Percentiles rank a stretch among this genome's conserved stretches.
Evolutionary conservation across 2,888 invertebrate genomes (phyloP).

Genomic region (Andrena haemorrhoa): DNA sequence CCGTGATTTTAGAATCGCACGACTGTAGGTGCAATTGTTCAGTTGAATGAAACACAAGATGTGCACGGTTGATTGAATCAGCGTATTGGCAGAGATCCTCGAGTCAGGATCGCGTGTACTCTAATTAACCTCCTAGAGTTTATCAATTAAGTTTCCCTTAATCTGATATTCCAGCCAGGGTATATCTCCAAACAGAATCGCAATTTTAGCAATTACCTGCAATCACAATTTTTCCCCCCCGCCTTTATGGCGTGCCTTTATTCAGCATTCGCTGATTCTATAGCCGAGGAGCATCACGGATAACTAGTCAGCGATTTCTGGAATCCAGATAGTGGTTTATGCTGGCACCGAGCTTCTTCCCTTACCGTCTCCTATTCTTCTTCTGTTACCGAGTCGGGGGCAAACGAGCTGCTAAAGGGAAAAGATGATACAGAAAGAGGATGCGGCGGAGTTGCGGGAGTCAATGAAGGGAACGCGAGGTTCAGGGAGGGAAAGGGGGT

Average conservation of each 20-base stretch:
- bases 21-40: constrained; percentile 10
- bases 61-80: constrained; percentile 18
- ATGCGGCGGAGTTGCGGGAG: not conserved
- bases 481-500: constrained; percentile 11
- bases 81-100: constrained; percentile 6
- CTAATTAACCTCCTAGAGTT: constrained; percentile 42
- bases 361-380: not conserved
- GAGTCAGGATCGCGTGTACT: constrained; percentile 7
- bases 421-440: constrained; percentile 33
- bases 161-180: not conserved
- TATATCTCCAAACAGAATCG: constrained; percentile 36
- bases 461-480: not conserved
- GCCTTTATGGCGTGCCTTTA: not conserved
- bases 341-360: too few species aligned
- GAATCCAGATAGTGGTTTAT: constrained; percentile 11
- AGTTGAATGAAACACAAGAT: constrained; percentile 1
- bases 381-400: constrained; percentile 26
- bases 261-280: not conserved
- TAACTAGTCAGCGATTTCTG: constrained; percentile 5
- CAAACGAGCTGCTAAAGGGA: constrained; percentile 44
- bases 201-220: constrained; percentile 21
- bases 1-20: not conserved
- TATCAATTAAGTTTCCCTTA: constrained; percentile 30
- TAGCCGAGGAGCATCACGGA: not conserved
- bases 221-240: constrained; percentile 7